These are phyloP conservation scores for Slavum lentiscoides DNA, from an alignment of 2,888 invertebrate genomes.

Conservation along the genomic window DNA sequence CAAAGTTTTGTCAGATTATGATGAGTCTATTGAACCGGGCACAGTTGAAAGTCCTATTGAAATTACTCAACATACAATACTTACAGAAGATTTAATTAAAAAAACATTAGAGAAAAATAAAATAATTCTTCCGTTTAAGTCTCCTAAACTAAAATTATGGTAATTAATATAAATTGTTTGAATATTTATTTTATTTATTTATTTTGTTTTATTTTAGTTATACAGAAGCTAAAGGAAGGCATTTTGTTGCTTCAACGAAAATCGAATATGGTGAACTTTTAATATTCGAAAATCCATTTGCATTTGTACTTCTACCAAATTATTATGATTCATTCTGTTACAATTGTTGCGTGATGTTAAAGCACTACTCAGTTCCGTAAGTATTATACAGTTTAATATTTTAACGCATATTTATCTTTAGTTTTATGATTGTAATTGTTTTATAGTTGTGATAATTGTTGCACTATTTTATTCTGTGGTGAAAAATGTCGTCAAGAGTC, in stretches of 20 bases:
- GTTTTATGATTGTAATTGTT: conserved; percentile 19
- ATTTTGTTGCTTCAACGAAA: conserved; percentile 67
- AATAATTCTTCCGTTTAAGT: conserved; percentile 49
- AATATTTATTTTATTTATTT: neutral
- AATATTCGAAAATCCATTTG: conserved; percentile 79
- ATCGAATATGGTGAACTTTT: conserved; percentile 72
- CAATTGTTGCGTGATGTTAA: conserved; percentile 69
- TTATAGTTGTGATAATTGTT: conserved; percentile 70
- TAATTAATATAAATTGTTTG: conserved; percentile 8
- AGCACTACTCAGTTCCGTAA: conserved; percentile 69
- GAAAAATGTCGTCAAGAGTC: conserved; percentile 67
- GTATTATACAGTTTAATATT: conserved; percentile 58
- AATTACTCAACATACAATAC: neutral
- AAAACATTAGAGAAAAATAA: conserved; percentile 20
- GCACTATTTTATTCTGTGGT: conserved; percentile 71
- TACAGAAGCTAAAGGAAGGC: conserved; percentile 67
- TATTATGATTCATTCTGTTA: conserved; percentile 68
- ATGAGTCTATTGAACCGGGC: neutral
- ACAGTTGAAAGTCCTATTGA: neutral
- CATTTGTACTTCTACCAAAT: conserved; percentile 71
- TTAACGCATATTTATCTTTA: neutral
- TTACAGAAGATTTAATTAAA: conserved; percentile 28
- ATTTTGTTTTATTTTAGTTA: conserved; percentile 57
- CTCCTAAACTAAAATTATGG: conserved; percentile 52
- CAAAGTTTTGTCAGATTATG: neutral